These are phyloP conservation scores for Leucosticte australis DNA, from an alignment of 2,113 vertebrate species.

Conservation along the genomic window DNA sequence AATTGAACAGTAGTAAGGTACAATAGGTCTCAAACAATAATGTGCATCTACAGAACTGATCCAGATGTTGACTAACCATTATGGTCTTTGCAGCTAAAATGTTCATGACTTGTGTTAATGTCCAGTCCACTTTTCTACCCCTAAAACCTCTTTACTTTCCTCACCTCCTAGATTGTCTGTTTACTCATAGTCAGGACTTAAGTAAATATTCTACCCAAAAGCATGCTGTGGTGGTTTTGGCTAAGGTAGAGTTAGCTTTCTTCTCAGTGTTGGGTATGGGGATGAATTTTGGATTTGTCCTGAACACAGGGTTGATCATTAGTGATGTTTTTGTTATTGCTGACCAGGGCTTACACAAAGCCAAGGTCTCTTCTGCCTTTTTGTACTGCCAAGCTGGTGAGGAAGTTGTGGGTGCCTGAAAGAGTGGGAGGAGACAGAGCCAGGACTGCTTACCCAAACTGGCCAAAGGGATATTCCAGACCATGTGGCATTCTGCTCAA, in stretches of 20 bases:
- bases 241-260: not conserved
- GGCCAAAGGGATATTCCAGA: not conserved
- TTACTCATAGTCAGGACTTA: not conserved
- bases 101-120: not conserved
- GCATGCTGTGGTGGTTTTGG: not conserved
- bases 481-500: too few relatives aligned
- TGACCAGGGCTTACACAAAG: not conserved
- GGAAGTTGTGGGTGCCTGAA: not conserved
- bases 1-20: not conserved
- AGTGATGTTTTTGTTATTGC: not conserved
- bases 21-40: not conserved
- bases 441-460: not conserved
- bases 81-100: not conserved
- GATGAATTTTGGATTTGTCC: not conserved
- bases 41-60: not conserved
- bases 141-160: not conserved
- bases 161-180: not conserved
- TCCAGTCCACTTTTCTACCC: not conserved
- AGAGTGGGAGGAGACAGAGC: not conserved
- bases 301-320: not conserved
- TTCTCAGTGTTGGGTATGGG: not conserved
- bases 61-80: not conserved
- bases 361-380: not conserved
- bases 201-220: not conserved
- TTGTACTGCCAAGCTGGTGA: not conserved